Base-by-base conservation (phyloP, 2,113 vertebrate species). In the Cairina moschata region DNA sequence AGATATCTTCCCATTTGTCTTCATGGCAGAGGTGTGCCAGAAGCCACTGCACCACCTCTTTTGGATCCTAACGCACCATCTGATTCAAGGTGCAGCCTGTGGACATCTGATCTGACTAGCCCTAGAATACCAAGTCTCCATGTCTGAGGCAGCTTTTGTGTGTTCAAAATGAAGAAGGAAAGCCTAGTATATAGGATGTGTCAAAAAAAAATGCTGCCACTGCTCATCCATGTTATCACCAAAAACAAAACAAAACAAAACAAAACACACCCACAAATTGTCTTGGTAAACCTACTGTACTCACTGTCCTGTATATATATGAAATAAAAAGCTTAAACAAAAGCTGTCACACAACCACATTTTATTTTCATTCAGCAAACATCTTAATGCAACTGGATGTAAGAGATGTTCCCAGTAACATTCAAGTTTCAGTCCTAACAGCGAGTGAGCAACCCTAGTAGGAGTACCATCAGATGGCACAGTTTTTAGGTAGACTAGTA, bases 381-480 rank as follows among this genome's bases (percentile, higher is more conserved):
- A 26, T 4, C 11, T 71, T 32, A 28, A 14, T 36, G 58, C 0
- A 1, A 50, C 52, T 23, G 34, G 74, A 31, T 59, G 7, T 8
- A 71, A 50, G 21, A 77, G 18, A 7, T 58, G 46, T 10, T 87
- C 68, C 60, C 32, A 54, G 8, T 28, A 46, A 60, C 2, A 0
- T 26, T 38, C 8, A 6, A 9, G 48, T 78, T 75, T 42, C 63
- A 48, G 50, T 60, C 54, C 80, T 68, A 40, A 55, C 68, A 55
- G 25, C 0, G 0, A 68, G 17, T 1, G 1, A 71, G 25, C 76
- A 77, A 26, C 23, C 16, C 31, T 17, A 28, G 20, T 2, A 1
- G 59, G 11, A 83, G 25, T 11, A 67, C 59, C 34, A 59, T 9
- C 76, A 75, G 28, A 3, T 6, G 9, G 66, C n/a, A 59, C 21